A percentile compares a stretch with the other conserved stretches of the same genome.
Conservation (phyloP, 2,888 invertebrate genomes). For the Biston stratarius region DNA sequence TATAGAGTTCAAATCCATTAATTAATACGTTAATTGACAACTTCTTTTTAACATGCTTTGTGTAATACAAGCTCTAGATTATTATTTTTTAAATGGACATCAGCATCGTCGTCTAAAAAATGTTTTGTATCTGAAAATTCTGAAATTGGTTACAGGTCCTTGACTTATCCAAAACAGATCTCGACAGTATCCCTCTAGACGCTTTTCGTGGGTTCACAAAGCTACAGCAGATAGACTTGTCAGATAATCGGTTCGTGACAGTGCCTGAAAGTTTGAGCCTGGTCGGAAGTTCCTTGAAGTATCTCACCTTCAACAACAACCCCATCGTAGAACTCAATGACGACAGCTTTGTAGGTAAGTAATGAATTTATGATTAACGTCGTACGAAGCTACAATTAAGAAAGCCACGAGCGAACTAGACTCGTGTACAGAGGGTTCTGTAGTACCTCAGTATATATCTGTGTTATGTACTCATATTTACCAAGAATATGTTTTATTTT, state of each 20-base stretch:
- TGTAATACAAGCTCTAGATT: neutral
- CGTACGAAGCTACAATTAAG: too few species aligned
- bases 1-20: too few species aligned
- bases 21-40: too few species aligned
- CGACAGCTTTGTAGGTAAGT: conserved; percentile 87
- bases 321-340: conserved; percentile 86
- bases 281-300: conserved; percentile 84
- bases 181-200: conserved; percentile 84
- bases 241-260: conserved; percentile 86
- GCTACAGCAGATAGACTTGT: conserved; percentile 86
- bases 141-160: conserved; percentile 72
- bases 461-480: too few species aligned
- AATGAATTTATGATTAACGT: neutral
- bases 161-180: conserved; percentile 86
- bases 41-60: too few species aligned
- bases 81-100: neutral
- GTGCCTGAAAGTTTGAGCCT: conserved; percentile 86
- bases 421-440: too few species aligned
- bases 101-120: too few species aligned
- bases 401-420: too few species aligned
- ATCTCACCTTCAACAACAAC: conserved; percentile 88
- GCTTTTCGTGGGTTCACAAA: conserved; percentile 81
- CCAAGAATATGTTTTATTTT: too few species aligned
- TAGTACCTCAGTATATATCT: too few species aligned
- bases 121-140: neutral